Conservation (phyloP, 2,113 vertebrate genomes). For the Indicator maculatus region DNA sequence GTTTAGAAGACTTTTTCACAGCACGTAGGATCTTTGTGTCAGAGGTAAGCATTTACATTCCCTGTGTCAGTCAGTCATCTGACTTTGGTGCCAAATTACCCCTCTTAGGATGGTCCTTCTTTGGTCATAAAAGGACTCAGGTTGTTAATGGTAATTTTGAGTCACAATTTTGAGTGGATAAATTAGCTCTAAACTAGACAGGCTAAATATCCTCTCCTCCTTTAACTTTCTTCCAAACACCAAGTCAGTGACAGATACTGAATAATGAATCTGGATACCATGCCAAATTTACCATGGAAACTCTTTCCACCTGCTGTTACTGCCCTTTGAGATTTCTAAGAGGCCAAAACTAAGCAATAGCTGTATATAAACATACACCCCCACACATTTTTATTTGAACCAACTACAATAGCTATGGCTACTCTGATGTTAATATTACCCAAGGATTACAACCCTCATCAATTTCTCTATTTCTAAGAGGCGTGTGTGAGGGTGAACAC, state of each 20-base stretch:
- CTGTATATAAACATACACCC: constrained; percentile 56
- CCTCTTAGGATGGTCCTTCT: neutral
- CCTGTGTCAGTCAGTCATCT: neutral
- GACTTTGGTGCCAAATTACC: neutral
- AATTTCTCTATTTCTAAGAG: neutral
- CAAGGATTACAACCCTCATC: constrained; percentile 15
- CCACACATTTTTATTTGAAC: neutral
- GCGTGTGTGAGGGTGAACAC: neutral
- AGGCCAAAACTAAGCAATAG: constrained; percentile 42
- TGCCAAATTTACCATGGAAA: constrained; percentile 9
- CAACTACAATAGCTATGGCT: neutral
- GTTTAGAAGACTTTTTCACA: neutral
- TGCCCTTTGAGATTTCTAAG: constrained; percentile 28
- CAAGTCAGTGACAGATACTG: neutral
- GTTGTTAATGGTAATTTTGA: neutral
- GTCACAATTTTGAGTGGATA: neutral
- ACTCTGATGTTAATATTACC: neutral
- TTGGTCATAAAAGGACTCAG: neutral
- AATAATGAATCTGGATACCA: neutral
- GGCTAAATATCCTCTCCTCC: neutral
- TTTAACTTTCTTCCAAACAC: neutral
- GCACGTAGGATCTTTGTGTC: neutral
- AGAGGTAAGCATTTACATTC: neutral
- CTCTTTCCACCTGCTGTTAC: constrained; percentile 18
- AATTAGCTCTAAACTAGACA: neutral